Evolutionary conservation across 2,888 invertebrate species (phyloP).

Genomic region (Andrena chrysosceles): DNA sequence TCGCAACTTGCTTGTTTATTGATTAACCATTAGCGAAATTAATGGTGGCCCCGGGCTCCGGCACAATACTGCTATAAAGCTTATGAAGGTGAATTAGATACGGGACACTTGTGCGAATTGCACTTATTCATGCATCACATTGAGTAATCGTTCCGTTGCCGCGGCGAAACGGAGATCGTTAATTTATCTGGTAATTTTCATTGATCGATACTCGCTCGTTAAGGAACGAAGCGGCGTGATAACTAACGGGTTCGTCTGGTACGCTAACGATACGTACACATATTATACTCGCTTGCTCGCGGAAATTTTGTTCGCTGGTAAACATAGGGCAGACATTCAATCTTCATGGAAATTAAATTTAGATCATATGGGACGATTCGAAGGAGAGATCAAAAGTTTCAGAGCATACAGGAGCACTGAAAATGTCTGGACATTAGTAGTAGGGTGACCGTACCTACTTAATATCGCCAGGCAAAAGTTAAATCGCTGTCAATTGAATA

Average conservation of each 20-base stretch:
- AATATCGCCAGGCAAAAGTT: too few species aligned
- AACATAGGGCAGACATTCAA: not conserved
- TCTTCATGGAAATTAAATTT: not conserved
- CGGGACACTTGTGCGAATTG: slow-evolving; percentile 65
- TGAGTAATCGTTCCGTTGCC: slow-evolving; percentile 29
- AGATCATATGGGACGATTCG: not conserved
- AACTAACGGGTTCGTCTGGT: slow-evolving; percentile 5
- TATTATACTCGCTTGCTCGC: not conserved
- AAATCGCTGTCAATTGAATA: too few species aligned
- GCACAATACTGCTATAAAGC: slow-evolving; percentile 68
- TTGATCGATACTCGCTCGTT: slow-evolving; percentile 21
- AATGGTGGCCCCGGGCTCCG: slow-evolving; percentile 75
- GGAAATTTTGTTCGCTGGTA: not conserved
- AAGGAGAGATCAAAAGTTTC: not conserved
- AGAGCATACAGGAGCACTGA: too few species aligned
- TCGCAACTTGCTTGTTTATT: slow-evolving; percentile 77
- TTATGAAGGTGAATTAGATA: slow-evolving; percentile 67
- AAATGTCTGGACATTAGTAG: too few species aligned
- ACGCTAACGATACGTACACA: not conserved
- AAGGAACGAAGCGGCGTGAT: not conserved
- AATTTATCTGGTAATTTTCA: slow-evolving; percentile 26
- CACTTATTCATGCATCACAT: slow-evolving; percentile 40
- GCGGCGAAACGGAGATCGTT: slow-evolving; percentile 26
- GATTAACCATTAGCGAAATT: slow-evolving; percentile 83
- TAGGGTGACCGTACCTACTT: too few species aligned